Evolutionary conservation across 2,797 vertebrate species (phyloP).

Genomic region (Cryptoblepharus egeriae): DNA sequence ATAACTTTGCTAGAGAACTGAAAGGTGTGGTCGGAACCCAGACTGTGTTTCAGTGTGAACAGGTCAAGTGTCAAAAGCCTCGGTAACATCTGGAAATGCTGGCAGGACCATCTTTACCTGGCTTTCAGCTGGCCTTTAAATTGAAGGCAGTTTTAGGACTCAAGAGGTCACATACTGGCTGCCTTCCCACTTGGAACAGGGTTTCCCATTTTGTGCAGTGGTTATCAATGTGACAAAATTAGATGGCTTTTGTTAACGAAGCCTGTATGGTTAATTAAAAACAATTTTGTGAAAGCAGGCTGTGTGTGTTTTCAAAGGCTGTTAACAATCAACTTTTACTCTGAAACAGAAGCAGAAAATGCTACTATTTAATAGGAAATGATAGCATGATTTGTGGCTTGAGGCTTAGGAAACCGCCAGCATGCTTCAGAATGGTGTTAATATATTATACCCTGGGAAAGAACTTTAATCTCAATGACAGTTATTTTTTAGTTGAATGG

Average conservation of each 20-base stretch:
- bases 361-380: not conserved
- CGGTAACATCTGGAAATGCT: conserved; percentile 9
- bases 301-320: not conserved
- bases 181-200: too few relatives aligned
- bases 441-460: not conserved
- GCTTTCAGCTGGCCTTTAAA: conserved; percentile 69
- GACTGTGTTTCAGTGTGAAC: conserved; percentile 35
- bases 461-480: not conserved
- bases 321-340: conserved; percentile 41
- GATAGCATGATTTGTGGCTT: conserved; percentile 8
- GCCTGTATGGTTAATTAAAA: conserved; percentile 28
- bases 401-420: not conserved
- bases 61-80: too few relatives aligned
- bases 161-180: not conserved
- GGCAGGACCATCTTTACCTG: conserved; percentile 50
- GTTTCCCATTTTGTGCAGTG: not conserved
- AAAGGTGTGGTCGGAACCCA: not conserved
- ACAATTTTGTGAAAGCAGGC: conserved; percentile 4
- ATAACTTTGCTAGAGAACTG: too few relatives aligned
- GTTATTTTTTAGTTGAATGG: not conserved
- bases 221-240: conserved; percentile 10
- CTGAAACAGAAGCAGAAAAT: conserved; percentile 20
- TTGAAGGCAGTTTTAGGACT: conserved; percentile 60
- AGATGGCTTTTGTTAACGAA: conserved; percentile 39
- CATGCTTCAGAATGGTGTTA: not conserved